Evolutionary conservation across 2,888 invertebrate genomes (phyloP).

Genomic region (Leucozona laternaria): DNA sequence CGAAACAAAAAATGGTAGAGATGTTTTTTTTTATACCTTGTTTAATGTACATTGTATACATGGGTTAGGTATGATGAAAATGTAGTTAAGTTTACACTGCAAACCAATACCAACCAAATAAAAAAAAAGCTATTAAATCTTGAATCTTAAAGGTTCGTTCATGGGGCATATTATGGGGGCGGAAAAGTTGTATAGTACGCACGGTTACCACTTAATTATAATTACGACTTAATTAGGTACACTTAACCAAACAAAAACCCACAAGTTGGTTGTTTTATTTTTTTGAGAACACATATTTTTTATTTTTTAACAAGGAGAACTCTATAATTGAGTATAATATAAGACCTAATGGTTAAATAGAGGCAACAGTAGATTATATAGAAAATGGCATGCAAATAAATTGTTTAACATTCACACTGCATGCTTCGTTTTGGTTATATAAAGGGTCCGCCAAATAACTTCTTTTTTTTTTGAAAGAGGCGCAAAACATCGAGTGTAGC

Average conservation of each 20-base stretch:
- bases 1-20: neutral
- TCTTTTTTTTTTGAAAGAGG: too few species aligned
- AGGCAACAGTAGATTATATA: too few species aligned
- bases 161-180: slow-evolving; percentile 10
- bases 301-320: too few species aligned
- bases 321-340: too few species aligned
- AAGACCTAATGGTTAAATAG: too few species aligned
- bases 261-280: neutral
- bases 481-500: too few species aligned
- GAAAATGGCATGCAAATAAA: too few species aligned
- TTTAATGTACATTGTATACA: neutral
- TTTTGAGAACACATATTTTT: neutral
- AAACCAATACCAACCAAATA: neutral
- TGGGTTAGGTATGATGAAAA: neutral
- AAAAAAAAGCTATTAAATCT: slow-evolving; percentile 33
- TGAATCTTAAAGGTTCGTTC: slow-evolving; percentile 23
- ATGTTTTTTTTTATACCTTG: neutral
- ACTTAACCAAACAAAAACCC: neutral
- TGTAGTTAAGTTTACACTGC: slow-evolving; percentile 16
- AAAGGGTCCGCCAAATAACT: too few species aligned
- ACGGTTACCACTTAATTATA: slow-evolving; percentile 61
- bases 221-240: slow-evolving; percentile 25
- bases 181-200: slow-evolving; percentile 26
- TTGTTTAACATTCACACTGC: too few species aligned
- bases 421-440: too few species aligned